Evolutionary conservation across 2,797 vertebrate species (phyloP).

Genomic region (Loriculus beryllinus): DNA sequence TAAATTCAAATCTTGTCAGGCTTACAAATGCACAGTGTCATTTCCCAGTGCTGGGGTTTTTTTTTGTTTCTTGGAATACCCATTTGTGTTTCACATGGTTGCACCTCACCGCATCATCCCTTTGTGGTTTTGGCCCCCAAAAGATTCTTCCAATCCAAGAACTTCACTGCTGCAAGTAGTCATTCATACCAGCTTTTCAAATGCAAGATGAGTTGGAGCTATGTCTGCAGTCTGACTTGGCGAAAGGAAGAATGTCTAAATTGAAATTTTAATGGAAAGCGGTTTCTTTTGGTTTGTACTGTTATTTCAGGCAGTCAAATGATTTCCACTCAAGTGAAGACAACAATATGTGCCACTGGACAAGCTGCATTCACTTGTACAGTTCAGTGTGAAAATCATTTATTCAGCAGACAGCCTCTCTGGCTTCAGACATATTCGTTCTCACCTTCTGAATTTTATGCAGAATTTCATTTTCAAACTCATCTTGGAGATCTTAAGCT

Average conservation of each 20-base stretch:
- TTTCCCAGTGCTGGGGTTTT: background rate
- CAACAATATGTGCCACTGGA: background rate
- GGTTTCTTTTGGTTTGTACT: background rate
- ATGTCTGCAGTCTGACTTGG: background rate
- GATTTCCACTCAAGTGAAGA: background rate
- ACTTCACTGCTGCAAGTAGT: background rate
- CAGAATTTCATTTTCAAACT: background rate
- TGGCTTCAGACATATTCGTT: background rate
- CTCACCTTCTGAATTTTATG: background rate
- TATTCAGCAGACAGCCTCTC: background rate
- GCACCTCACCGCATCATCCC: background rate
- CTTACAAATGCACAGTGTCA: background rate
- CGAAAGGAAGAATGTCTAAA: background rate
- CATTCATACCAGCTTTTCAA: rapidly evolving
- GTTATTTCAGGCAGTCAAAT: background rate
- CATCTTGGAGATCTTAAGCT: background rate
- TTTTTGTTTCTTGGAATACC: background rate
- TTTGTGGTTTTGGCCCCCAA: background rate
- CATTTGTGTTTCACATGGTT: background rate
- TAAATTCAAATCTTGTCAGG: background rate
- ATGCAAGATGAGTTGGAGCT: background rate
- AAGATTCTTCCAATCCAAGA: background rate
- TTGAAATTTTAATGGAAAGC: background rate
- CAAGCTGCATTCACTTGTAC: background rate
- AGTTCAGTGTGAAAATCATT: background rate